Percentiles rank a stretch among this genome's conserved stretches.
phyloP scores from a whole-genome alignment of 2,797 vertebrate genomes.

The Intellagama lesueurii region DNA sequence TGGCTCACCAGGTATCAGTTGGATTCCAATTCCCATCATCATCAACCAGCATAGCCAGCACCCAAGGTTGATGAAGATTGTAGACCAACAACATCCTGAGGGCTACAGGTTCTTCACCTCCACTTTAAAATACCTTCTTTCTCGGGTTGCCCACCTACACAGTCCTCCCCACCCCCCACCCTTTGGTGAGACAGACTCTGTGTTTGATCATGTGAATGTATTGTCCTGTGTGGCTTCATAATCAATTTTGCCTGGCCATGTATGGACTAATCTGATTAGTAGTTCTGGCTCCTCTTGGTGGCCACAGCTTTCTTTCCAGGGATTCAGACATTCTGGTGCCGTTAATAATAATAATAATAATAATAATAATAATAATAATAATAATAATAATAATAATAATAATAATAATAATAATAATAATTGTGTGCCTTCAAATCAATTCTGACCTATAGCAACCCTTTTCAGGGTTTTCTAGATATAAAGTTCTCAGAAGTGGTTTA shows the following conservation, averaged over 20 bases:
- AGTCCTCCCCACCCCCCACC: too few relatives aligned
- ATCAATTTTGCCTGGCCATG: neutral
- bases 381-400: too few relatives aligned
- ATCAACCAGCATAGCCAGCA: neutral
- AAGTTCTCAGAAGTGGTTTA: too few relatives aligned
- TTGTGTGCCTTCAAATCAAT: too few relatives aligned
- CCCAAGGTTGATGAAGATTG: too few relatives aligned
- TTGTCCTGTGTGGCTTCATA: neutral
- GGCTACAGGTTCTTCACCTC: neutral
- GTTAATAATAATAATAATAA: too few relatives aligned
- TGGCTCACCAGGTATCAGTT: neutral
- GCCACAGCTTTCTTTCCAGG: neutral
- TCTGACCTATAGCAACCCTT: too few relatives aligned
- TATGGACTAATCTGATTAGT: neutral
- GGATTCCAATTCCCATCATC: neutral
- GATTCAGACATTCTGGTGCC: too few relatives aligned
- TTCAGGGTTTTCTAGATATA: too few relatives aligned
- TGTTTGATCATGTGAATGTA: neutral
- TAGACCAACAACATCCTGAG: neutral
- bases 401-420: too few relatives aligned
- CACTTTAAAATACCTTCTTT: neutral
- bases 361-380: too few relatives aligned
- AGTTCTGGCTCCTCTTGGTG: neutral
- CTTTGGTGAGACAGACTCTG: neutral
- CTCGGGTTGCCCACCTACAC: too few relatives aligned